Conservation (phyloP, 2,888 invertebrate genomes). For the Drosophila greeni region DNA sequence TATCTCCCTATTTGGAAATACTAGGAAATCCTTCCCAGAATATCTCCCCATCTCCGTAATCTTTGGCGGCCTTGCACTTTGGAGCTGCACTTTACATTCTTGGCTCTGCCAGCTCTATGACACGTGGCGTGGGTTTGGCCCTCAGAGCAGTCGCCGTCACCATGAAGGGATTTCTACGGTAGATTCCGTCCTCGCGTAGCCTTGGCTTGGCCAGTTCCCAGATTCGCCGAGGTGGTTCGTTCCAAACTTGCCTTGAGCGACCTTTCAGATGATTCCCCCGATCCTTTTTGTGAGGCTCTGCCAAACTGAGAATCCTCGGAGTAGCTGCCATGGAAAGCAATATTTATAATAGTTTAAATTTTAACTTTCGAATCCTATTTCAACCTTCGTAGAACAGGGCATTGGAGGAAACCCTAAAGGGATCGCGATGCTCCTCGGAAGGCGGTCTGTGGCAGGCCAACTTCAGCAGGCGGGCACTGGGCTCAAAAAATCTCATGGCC, state of each 20-base stretch:
- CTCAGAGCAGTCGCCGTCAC: background rate
- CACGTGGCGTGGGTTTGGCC: background rate
- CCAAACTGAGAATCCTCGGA: background rate
- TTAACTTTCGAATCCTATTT: too few relatives aligned
- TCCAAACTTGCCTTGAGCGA: too few relatives aligned
- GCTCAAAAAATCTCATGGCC: background rate
- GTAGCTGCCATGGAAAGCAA: background rate
- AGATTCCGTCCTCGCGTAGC: background rate
- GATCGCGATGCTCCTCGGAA: background rate
- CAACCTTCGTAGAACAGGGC: background rate
- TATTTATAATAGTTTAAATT: background rate
- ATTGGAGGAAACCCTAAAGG: background rate
- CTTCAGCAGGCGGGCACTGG: background rate
- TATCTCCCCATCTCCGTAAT: background rate
- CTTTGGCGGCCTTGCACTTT: background rate
- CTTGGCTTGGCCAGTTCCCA: background rate
- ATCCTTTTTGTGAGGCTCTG: background rate
- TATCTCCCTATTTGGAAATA: too few relatives aligned
- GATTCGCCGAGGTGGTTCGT: background rate
- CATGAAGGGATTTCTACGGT: background rate
- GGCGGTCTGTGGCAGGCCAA: background rate
- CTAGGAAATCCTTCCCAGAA: background rate
- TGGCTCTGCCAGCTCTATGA: constrained; percentile 1
- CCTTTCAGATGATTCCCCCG: background rate
- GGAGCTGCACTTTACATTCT: background rate